Base-by-base conservation (phyloP, 2,888 invertebrate species). In the Ommatoiulus sabulosus region DNA sequence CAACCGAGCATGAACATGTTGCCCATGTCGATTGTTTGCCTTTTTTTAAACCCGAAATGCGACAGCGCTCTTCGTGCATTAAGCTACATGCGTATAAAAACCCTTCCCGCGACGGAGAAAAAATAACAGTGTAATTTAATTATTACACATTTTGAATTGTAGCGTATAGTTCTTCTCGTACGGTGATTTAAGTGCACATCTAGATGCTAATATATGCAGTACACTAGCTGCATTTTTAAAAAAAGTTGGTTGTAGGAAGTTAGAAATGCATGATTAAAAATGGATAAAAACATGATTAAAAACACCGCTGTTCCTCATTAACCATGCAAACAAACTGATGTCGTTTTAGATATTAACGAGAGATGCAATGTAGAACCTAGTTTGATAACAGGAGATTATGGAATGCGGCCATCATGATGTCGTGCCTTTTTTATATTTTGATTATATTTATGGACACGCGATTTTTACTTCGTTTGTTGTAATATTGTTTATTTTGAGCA, bases 251-350 rank as follows among this genome's bases (percentile, higher is more conserved):
- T 35, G 35, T 35, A 0, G 35, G 35, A 35, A 35, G 2, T 35
- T 35, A 35, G 1, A 35, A 35, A 35, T 35, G 35, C 35, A 2
- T 35, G 35, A 35, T 35, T 35, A 35, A 35, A 35, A 35, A 35
- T 35, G 35, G 35, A 35, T 35, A 35, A 35, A 35, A 35, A 35
- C 35, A 35, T 35, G 35, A 35, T 35, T 35, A n/a, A 57, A 57
- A n/a, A 57, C n/a, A n/a, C 12, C n/a, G 57, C 57, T n/a, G 57
- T 57, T 57, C 57, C 57, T 57, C 57, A 57, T 57, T 57, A 57
- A n/a, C n/a, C 57, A 12, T 57, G n/a, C 57, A 17, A 5, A n/a
- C 57, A 57, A 57, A 52, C 1, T n/a, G 57, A 17, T n/a, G 35
- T 35, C 35, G 35, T 35, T 35, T n/a, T n/a, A n/a, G n/a, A n/a